A percentile compares a stretch with the other conserved stretches of the same genome.
Conservation (phyloP, 1,140 invertebrate genomes). For the Cherax destructor region DNA sequence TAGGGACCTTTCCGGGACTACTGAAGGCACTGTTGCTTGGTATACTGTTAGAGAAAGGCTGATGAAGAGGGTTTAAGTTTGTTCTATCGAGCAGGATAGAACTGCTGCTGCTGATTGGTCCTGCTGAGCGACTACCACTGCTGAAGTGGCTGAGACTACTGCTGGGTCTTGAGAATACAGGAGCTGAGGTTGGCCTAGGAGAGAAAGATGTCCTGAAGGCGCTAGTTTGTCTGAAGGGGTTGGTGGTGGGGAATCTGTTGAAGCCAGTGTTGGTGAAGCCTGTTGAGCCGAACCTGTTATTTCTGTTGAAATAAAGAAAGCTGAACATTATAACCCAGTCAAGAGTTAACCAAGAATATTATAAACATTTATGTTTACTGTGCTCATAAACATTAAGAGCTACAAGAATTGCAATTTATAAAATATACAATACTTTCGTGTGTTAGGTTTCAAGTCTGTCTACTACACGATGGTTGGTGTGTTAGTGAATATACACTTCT, state of each 20-base stretch:
- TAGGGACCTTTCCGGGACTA: background rate
- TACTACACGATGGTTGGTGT: no score
- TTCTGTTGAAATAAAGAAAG: conserved; percentile 2
- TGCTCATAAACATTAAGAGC: no score
- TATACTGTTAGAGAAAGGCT: conserved; percentile 1
- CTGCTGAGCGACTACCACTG: background rate
- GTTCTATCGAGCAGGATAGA: no score
- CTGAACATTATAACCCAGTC: background rate
- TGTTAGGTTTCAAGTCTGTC: no score
- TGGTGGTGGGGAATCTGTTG: background rate
- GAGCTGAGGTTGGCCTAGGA: background rate
- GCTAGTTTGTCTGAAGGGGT: background rate
- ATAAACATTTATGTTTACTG: no score
- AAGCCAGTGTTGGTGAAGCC: conserved; percentile 37
- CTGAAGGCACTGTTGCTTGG: conserved; percentile 1
- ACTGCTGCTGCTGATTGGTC: background rate
- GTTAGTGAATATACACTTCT: no score
- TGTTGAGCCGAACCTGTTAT: conserved; percentile 25
- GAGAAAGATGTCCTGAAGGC: background rate
- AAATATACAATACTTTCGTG: no score
- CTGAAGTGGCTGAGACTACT: background rate
- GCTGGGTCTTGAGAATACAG: conserved; percentile 4
- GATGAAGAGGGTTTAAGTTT: conserved; percentile 4
- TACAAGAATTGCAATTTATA: no score
- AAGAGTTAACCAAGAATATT: no score